A percentile compares a stretch with the other conserved stretches of the same genome.
phyloP scores from a whole-genome alignment of 2,888 invertebrate genomes.

The Chironomus tentans region DNA sequence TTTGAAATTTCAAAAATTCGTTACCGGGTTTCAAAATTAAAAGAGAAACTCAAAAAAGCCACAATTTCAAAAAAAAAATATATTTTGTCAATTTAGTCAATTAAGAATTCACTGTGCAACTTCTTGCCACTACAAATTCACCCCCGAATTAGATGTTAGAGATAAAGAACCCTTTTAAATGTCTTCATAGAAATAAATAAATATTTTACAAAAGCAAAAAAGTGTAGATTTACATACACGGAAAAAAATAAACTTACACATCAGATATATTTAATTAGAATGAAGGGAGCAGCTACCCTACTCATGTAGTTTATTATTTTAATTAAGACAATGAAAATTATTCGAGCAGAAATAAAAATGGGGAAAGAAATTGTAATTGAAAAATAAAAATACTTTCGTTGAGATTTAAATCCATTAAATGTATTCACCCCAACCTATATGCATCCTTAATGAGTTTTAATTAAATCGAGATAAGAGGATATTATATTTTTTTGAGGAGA shows the following conservation, averaged over 20 bases:
- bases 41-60: no score
- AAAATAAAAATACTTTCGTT: not conserved
- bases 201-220: no score
- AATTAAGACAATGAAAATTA: not conserved
- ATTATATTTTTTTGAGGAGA: not conserved
- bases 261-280: no score
- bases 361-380: conserved; percentile 3
- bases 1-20: no score
- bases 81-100: no score
- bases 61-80: no score
- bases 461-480: not conserved
- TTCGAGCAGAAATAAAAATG: not conserved
- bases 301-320: no score
- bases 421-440: not conserved
- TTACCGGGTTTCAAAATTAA: no score
- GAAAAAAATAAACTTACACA: not conserved
- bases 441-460: conserved; percentile 22
- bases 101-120: no score
- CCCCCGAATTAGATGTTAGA: not conserved
- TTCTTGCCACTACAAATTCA: no score
- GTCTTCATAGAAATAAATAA: not conserved
- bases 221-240: not conserved
- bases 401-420: not conserved
- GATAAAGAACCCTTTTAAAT: not conserved
- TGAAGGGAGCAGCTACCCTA: no score